Evolutionary conservation across 2,888 invertebrate species (phyloP), one percentile per base, ranked within the genome.

Genomic region (Pardosa pseudoannulata): DNA sequence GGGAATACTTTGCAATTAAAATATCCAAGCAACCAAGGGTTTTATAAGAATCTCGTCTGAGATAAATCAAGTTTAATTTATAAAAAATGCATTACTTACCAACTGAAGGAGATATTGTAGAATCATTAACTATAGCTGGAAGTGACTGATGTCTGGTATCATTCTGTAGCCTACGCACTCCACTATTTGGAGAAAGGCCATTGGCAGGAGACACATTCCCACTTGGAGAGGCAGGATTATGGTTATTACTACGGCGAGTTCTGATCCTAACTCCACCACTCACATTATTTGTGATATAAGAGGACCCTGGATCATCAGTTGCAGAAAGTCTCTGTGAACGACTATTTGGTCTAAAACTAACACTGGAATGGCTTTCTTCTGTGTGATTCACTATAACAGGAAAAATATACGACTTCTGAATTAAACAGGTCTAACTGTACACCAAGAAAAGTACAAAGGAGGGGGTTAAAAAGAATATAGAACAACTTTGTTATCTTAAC

Each of bases 101-200:
- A 67, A 79, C 87, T 46, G 76, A 28, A 27, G 87, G 72, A 67
- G 87, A 36, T 71, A 86, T 70, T 39, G 87, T 87, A n/a, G 87
- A 87, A 76, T 87, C 87, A 71, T 80, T 87, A 65, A 87, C 87
- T 32, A 87, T 87, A 46, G 86, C 86, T 62, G 83, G 83, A 27
- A 86, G 28, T 0, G 83, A 86, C 39, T 87, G 80, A 70, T 79
- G 82, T 46, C 83, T 75, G 19, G 31, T 73, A 64, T 88, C 85
- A 87, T 72, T 79, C 23, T 87, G 87, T 6, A 80, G 67, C 31
- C 79, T 71, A 16, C 87, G 79, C 1, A 78, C 75, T 28, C 87
- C 87, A 82, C 70, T 75, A 72, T 75, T 80, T 71, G 78, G 72
- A 72, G 83, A 73, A 27, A 87, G 39, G 23, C 79, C 78, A 86